Percentiles rank a stretch among this genome's conserved stretches.
phyloP scores from a whole-genome alignment of 2,113 vertebrate genomes.

The Carassius carassius region DNA sequence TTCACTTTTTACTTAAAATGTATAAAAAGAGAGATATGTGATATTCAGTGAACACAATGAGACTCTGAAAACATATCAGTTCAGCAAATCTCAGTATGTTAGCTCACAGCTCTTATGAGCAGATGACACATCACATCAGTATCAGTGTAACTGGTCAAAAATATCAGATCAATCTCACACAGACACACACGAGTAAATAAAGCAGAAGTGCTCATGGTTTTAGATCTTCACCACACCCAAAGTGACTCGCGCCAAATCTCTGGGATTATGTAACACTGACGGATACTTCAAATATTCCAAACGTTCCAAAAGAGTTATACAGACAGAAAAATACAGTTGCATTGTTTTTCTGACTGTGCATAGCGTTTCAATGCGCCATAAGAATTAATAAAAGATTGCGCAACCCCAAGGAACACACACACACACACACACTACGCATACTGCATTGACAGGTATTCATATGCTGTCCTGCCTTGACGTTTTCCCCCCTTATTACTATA shows the following conservation, averaged over 20 bases:
- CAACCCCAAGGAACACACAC: not conserved
- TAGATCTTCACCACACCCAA: constrained; percentile 7
- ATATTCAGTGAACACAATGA: not conserved
- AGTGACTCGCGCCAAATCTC: not conserved
- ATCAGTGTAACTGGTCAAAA: not conserved
- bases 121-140: too few relatives aligned
- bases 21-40: not conserved
- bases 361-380: not conserved
- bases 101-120: too few relatives aligned
- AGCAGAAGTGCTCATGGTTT: not conserved
- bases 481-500: not conserved
- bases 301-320: too few relatives aligned
- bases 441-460: not conserved
- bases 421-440: not conserved
- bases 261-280: not conserved
- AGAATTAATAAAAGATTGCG: not conserved
- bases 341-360: not conserved
- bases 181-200: not conserved
- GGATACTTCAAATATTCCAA: not conserved
- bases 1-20: not conserved
- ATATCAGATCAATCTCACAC: not conserved
- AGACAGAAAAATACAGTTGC: too few relatives aligned
- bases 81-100: not conserved
- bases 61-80: not conserved
- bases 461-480: not conserved